phyloP scores from a whole-genome alignment of 2,113 vertebrate genomes.

The Bostrychus sinensis region DNA sequence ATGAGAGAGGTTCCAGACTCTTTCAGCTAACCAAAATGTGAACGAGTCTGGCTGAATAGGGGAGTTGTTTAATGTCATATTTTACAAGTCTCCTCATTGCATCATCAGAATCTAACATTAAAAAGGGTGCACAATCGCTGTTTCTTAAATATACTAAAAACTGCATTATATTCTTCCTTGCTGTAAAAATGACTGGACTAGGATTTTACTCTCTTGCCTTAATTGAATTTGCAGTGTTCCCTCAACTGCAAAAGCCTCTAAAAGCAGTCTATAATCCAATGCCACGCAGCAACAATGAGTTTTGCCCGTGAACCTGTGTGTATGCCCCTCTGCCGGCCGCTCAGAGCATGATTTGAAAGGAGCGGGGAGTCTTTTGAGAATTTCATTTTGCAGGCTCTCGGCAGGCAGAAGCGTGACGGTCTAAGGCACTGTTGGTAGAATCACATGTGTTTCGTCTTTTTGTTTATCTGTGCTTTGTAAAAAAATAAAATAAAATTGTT shows the following conservation, averaged over 20 bases:
- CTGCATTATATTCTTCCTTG: neutral
- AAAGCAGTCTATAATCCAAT: conserved; percentile 32
- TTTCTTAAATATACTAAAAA: neutral
- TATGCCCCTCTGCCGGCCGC: conserved; percentile 31
- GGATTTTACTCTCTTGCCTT: neutral
- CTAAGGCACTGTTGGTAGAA: conserved; percentile 8
- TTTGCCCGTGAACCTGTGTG: conserved; percentile 38
- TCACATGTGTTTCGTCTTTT: conserved; percentile 38
- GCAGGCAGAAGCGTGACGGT: conserved; percentile 52
- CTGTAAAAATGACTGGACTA: conserved; percentile 1
- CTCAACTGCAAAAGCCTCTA: conserved; percentile 15
- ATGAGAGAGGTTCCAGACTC: too few species aligned
- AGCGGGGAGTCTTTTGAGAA: conserved; percentile 49
- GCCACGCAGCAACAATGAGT: conserved; percentile 36
- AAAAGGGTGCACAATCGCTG: too few species aligned
- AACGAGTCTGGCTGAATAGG: too few species aligned
- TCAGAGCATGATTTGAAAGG: conserved; percentile 48
- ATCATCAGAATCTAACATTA: too few species aligned
- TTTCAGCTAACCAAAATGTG: too few species aligned
- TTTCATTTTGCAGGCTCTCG: conserved; percentile 50
- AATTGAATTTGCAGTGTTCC: conserved; percentile 26
- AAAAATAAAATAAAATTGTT: conserved; percentile 39
- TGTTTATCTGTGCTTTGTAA: conserved; percentile 34
- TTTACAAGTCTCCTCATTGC: too few species aligned
- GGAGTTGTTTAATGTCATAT: too few species aligned